Evolutionary conservation across 2,888 invertebrate genomes (phyloP).

Genomic region (Saturnia pavonia): DNA sequence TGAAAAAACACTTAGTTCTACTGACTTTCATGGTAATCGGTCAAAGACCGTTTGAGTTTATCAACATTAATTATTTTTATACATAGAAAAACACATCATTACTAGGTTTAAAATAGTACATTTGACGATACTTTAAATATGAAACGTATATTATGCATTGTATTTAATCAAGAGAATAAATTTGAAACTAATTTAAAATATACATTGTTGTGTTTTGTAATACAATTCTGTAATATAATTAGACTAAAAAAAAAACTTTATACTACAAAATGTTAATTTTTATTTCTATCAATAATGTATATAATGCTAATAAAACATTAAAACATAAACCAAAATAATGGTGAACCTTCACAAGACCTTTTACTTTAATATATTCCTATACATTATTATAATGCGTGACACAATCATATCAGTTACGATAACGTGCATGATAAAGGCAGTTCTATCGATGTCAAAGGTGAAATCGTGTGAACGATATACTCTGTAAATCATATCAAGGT

Average conservation of each 20-base stretch:
- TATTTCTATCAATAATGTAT: neutral
- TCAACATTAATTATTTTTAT: too few species aligned
- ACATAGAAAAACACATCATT: too few species aligned
- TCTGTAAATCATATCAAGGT: slow-evolving; percentile 38
- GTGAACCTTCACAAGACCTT: neutral
- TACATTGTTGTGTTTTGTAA: too few species aligned
- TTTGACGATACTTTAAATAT: too few species aligned
- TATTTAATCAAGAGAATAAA: too few species aligned
- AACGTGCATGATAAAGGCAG: slow-evolving; percentile 44
- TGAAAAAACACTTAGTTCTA: too few species aligned
- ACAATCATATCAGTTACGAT: slow-evolving; percentile 33
- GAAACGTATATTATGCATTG: too few species aligned
- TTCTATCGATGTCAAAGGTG: slow-evolving; percentile 45
- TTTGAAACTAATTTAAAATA: too few species aligned
- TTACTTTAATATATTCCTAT: slow-evolving; percentile 7
- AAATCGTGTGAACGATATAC: slow-evolving; percentile 37
- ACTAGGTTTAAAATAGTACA: too few species aligned
- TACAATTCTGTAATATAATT: neutral
- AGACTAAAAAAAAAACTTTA: neutral
- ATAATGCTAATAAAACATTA: neutral
- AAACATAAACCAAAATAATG: neutral
- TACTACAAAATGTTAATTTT: neutral
- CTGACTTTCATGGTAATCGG: too few species aligned
- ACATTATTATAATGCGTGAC: slow-evolving; percentile 22
- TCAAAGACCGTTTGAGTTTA: too few species aligned